Evolutionary conservation across 2,888 invertebrate species (phyloP).

Genomic region (Ypsolopha sequella): DNA sequence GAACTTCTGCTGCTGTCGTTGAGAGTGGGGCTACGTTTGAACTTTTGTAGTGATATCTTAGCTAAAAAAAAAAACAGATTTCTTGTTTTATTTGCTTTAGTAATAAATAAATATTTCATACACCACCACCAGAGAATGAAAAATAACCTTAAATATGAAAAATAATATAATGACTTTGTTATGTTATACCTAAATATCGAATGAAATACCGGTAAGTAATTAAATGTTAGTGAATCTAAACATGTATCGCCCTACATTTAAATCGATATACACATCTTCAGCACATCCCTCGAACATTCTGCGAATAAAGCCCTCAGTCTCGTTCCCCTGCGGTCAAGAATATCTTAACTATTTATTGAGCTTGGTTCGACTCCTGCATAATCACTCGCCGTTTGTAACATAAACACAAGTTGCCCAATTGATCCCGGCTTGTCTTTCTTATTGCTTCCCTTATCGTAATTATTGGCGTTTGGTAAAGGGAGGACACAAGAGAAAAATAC

Average conservation of each 20-base stretch:
- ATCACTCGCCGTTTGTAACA: slow-evolving; percentile 24
- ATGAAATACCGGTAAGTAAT: not conserved
- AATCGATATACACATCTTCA: not conserved
- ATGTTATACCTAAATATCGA: no score
- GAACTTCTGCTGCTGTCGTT: no score
- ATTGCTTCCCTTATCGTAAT: slow-evolving; percentile 6
- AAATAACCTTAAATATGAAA: no score
- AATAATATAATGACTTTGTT: no score
- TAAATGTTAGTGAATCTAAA: not conserved
- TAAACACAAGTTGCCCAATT: slow-evolving; percentile 11
- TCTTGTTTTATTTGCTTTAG: no score
- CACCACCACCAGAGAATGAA: no score
- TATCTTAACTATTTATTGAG: slow-evolving; percentile 34
- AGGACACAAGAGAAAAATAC: not conserved
- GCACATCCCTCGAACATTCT: slow-evolving; percentile 13
- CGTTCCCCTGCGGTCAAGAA: slow-evolving; percentile 53
- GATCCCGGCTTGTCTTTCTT: slow-evolving; percentile 12
- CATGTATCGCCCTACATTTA: not conserved
- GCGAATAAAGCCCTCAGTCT: slow-evolving; percentile 40
- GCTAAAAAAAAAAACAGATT: no score
- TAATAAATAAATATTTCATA: no score
- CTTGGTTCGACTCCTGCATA: slow-evolving; percentile 31
- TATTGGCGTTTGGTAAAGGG: not conserved
- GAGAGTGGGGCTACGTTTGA: no score
- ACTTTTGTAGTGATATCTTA: no score